Evolutionary conservation across 2,113 vertebrate species (phyloP), one percentile per base, ranked within the genome.

Genomic region (Lagopus muta): DNA sequence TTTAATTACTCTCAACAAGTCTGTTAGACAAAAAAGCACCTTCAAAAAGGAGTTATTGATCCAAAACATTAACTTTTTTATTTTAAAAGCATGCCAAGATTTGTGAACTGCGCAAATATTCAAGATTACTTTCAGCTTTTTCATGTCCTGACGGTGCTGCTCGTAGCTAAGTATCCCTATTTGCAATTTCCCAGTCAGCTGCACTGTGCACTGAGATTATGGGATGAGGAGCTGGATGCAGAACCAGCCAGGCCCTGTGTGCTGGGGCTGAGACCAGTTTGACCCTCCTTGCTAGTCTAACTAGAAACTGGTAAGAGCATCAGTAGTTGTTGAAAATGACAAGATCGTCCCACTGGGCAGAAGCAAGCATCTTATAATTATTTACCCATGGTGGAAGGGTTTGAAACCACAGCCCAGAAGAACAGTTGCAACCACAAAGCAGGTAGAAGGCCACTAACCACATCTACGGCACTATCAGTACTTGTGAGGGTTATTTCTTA

Each of bases 21-120:
- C 21, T 58, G n/a, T 4, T 25, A 65, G 20, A 3, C 27, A 50
- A 43, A 50, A 22, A 8, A 1, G 0, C 16, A 38, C 7, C 8
- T 88, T 66, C 48, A 20, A 57, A 48, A 74, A 90, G 48, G 17
- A 42, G 6, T 73, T 5, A 28, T 72, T 67, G 10, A 17, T 70
- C 22, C 27, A 71, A 74, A 90, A 74, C 2, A 42, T 27, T 57
- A 43, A 65, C 14, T 73, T 57, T 3, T 85, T 74, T 50, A 18
- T 55, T 83, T 81, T 32, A 54, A 70, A 88, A 70, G 11, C 11
- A 21, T 58, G 13, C 24, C 19, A 50, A 76, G 50, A 40, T 16
- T 80, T 70, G 17, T 9, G 11, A 17, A 60, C 13, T 67, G 47
- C 1, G 0, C 38, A 71, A 70, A 25, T 71, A 64, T 55, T 70